Evolutionary conservation across 2,888 invertebrate genomes (phyloP), one percentile per base, ranked within the genome.

Genomic region (Dioctria rufipes): DNA sequence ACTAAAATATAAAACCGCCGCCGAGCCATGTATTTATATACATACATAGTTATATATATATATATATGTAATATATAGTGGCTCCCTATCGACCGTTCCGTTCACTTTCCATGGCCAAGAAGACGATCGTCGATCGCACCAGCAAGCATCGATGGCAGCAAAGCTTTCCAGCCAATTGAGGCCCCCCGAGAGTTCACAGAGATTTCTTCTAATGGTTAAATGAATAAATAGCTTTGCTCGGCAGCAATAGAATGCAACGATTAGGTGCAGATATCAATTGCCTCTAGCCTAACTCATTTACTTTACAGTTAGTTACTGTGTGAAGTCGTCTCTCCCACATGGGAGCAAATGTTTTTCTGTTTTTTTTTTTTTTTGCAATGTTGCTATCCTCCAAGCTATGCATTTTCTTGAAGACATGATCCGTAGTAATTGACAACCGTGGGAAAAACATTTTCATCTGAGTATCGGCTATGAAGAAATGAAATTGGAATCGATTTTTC

Each of bases 371-470:
- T 77, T 77, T 49, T 63, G 63, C 46, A 63, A 37, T 43, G 39
- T n/a, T 77, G 49, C 40, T 77, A 63, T 58, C 77, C 77, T 75
- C 77, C 49, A 63, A 25, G 63, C 43, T 63, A 77, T 46, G 63
- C 77, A 77, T 77, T 77, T 77, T 77, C 77, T 63, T 63, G 46
- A 63, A 77, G 77, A 77, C 77, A 63, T 77, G 77, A 77, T 77
- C 63, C 58, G 51, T 49, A 49, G 67, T 43, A 78, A 78, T 67
- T 78, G 78, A 78, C 78, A 78, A 67, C 67, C 78, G 78, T 78
- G 78, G 78, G 78, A 78, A 78, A 78, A 78, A 4, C 39, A 78
- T 78, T 78, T 66, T 66, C 65, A 66, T 78, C 65, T 25, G 25
- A 54, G 51, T 65, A 65, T 40, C 8, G 37, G 61, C 54, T 11